Evolutionary conservation across 2,113 vertebrate genomes (phyloP).

Genomic region (Charadrius vociferus): DNA sequence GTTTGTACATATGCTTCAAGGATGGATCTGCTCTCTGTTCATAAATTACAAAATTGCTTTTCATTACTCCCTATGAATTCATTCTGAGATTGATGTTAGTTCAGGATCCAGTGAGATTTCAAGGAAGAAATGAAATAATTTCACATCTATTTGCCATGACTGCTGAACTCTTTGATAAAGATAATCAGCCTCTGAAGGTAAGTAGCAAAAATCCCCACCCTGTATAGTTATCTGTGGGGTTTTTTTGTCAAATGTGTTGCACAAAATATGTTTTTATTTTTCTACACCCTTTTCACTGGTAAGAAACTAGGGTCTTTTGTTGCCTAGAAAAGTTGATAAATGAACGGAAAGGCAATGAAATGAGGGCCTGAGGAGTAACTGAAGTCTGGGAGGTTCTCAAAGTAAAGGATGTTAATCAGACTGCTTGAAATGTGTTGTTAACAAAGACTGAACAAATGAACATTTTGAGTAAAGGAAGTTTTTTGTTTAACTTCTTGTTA

Average conservation of each 20-base stretch:
- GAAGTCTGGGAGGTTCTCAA: neutral
- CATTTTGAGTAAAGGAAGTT: neutral
- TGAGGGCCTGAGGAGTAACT: neutral
- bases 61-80: neutral
- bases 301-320: neutral
- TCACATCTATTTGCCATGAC: neutral
- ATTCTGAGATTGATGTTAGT: neutral
- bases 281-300: neutral
- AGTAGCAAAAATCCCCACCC: neutral
- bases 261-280: neutral
- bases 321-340: neutral
- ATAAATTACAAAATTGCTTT: slow-evolving; percentile 47
- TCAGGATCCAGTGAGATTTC: slow-evolving; percentile 19
- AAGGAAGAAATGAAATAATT: neutral
- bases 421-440: neutral
- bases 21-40: slow-evolving; percentile 37
- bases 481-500: neutral
- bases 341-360: neutral
- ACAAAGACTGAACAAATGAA: neutral
- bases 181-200: neutral
- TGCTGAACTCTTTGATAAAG: neutral
- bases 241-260: neutral
- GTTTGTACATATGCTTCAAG: slow-evolving; percentile 58
- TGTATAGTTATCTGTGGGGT: neutral
- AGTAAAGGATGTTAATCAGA: neutral